phyloP scores from a whole-genome alignment of 1,140 invertebrate species.

The Lepidurus arcticus region DNA sequence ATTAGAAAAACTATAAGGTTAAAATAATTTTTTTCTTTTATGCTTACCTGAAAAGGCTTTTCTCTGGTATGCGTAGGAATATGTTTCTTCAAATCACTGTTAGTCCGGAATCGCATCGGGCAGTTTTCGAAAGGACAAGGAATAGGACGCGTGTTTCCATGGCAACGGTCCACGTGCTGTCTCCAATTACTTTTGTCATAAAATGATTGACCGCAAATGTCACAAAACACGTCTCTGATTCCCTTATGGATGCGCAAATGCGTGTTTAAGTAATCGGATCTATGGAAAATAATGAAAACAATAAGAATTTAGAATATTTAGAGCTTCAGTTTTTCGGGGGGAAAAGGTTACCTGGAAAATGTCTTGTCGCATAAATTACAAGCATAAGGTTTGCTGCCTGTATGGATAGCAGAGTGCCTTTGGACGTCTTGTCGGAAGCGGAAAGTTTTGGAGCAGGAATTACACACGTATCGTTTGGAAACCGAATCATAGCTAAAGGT shows the following conservation, averaged over 20 bases:
- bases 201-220: conserved; percentile 29
- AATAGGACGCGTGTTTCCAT: background rate
- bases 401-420: conserved; percentile 50
- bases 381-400: conserved; percentile 59
- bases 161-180: background rate
- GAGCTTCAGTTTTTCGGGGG: background rate
- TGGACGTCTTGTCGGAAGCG: conserved; percentile 29
- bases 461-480: conserved; percentile 25
- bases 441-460: conserved; percentile 30
- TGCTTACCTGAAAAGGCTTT: conserved; percentile 32
- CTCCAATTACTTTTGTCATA: conserved; percentile 26
- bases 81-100: conserved; percentile 48
- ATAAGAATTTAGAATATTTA: background rate
- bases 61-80: conserved; percentile 39
- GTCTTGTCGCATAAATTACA: conserved; percentile 55
- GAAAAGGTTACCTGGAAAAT: background rate
- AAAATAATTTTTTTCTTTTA: too few species aligned
- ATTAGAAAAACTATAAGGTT: too few species aligned
- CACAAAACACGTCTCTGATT: conserved; percentile 27
- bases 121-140: conserved; percentile 1
- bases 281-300: background rate
- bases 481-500: background rate
- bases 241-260: conserved; percentile 31
- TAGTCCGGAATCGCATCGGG: background rate
- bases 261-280: conserved; percentile 29